A percentile compares a stretch with the other conserved stretches of the same genome.
These are phyloP conservation scores for Leptodactylus fallax DNA, from an alignment of 2,797 vertebrate species.

Conservation along the genomic window DNA sequence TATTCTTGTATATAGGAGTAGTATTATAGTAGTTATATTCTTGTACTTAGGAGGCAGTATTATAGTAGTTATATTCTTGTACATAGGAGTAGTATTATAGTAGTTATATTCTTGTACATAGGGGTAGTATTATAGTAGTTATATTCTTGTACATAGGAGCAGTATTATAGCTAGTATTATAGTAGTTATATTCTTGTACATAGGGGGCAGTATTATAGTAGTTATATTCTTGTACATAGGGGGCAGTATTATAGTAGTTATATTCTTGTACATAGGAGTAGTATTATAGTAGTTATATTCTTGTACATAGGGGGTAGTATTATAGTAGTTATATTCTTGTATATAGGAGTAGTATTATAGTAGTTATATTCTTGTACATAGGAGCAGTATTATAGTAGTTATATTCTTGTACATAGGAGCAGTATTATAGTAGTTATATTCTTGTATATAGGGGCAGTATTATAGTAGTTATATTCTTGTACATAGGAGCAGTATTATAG, in stretches of 20 bases:
- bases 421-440: conserved; percentile 11
- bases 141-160: background rate
- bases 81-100: background rate
- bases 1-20: background rate
- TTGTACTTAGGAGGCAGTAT: background rate
- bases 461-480: background rate
- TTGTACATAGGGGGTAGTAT: background rate
- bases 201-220: background rate
- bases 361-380: background rate
- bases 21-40: conserved; percentile 1
- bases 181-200: conserved; percentile 7
- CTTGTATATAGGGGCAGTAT: background rate
- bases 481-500: background rate
- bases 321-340: conserved; percentile 22
- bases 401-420: background rate
- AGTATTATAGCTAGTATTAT: background rate
- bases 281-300: conserved; percentile 1
- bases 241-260: conserved; percentile 2
- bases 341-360: background rate
- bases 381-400: conserved; percentile 1
- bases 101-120: background rate
- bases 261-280: background rate
- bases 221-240: conserved; percentile 4
- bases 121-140: background rate
- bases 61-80: background rate